Percentiles rank a stretch among this genome's conserved stretches.
Evolutionary conservation across 2,888 invertebrate genomes (phyloP).

Genomic region (Synergus umbraculus): DNA sequence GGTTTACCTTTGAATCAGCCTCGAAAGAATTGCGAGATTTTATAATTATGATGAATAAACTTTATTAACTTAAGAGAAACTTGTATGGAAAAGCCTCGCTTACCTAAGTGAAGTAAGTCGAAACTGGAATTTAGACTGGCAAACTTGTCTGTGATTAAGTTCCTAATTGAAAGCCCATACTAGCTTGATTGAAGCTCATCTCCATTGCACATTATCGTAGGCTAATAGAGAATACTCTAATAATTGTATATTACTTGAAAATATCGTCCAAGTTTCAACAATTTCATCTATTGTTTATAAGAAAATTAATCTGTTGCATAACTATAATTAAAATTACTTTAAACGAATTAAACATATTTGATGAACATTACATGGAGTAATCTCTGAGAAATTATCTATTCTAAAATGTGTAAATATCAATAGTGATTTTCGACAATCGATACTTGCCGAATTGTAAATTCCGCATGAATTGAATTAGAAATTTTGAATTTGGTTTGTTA

Average conservation of each 20-base stretch:
- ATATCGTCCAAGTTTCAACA: background rate
- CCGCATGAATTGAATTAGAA: no score
- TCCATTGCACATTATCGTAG: background rate
- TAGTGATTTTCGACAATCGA: no score
- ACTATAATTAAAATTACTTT: background rate
- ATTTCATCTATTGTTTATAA: no score
- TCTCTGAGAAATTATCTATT: no score
- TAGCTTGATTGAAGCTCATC: background rate
- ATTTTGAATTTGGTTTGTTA: no score
- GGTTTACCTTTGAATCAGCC: background rate
- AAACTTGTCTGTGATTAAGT: conserved; percentile 18
- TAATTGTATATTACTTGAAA: background rate
- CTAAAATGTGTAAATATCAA: no score
- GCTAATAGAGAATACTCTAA: background rate
- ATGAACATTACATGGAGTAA: no score
- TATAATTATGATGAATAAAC: background rate
- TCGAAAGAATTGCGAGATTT: background rate
- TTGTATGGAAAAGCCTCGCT: no score
- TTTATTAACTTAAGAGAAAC: no score
- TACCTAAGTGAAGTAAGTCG: background rate
- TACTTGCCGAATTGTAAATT: no score
- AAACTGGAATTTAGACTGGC: conserved; percentile 1
- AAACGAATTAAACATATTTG: no score
- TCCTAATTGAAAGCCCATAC: background rate
- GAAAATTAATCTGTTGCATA: no score